These are phyloP conservation scores for Teleogryllus oceanicus DNA, from an alignment of 2,888 invertebrate species.

Conservation along the genomic window DNA sequence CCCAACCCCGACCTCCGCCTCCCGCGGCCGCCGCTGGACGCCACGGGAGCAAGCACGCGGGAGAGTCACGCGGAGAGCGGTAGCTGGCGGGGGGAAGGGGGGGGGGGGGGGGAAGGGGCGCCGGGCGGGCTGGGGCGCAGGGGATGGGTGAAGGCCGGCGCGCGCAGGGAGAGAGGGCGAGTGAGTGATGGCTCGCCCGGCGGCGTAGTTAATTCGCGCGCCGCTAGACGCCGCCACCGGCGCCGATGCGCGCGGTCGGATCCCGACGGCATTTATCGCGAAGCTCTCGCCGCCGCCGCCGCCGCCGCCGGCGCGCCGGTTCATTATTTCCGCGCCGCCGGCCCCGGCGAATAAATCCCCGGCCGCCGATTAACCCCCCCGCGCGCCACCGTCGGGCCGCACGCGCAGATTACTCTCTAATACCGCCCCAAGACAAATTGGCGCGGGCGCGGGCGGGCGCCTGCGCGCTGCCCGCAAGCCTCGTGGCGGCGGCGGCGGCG, in stretches of 20 bases:
- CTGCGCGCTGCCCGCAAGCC: too few species aligned
- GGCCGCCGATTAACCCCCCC: too few species aligned
- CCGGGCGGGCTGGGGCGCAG: too few species aligned
- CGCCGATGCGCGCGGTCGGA: conserved; percentile 18
- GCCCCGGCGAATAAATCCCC: conserved; percentile 18
- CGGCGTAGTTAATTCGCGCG: conserved; percentile 1
- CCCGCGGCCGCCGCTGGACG: too few species aligned
- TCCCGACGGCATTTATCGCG: conserved; percentile 18
- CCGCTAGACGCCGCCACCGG: conserved; percentile 6
- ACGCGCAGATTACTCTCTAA: conserved; percentile 18
- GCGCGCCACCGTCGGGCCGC: too few species aligned
- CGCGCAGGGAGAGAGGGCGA: too few species aligned
- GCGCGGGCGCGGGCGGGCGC: neutral
- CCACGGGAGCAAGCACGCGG: too few species aligned
- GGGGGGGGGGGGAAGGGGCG: too few species aligned
- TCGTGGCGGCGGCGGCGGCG: too few species aligned
- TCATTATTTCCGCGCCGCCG: conserved; percentile 6
- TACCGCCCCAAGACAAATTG: conserved; percentile 18
- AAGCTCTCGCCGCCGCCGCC: conserved; percentile 1
- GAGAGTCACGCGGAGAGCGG: too few species aligned
- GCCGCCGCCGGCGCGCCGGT: neutral
- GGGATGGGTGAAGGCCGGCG: too few species aligned
- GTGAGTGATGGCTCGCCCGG: conserved; percentile 12
- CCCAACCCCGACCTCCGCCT: neutral
- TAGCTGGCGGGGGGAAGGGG: too few species aligned